Base-by-base conservation (phyloP, 2,797 vertebrate species). In the Phrynocephalus guinanensis region DNA sequence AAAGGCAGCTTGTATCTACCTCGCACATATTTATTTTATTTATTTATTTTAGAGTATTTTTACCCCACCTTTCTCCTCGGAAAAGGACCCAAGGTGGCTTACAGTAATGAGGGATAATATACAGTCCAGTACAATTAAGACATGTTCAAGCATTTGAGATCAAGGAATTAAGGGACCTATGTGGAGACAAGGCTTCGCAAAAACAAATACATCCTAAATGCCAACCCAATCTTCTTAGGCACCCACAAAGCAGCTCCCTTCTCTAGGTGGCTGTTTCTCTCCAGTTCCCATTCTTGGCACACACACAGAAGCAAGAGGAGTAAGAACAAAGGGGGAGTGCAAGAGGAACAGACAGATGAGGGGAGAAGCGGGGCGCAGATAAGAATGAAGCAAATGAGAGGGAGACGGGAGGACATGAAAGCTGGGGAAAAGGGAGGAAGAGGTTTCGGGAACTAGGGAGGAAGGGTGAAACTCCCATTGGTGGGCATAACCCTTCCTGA, bases 241-340 rank as follows among this genome's bases (percentile, higher is more conserved):
- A 44, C 38, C 38, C 38, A 44, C 38, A 44, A 44, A 3, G 38
- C 38, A 44, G 38, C 38, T 44, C 38, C 38, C 38, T 44, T 44
- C 38, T 44, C 38, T 44, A 44, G 38, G 38, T 44, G 38, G 38
- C 38, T 44, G 38, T 44, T 44, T 44, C 38, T 44, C 38, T 44
- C 38, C 38, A 44, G 38, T 44, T 44, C 90, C 93, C 84, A n/a
- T 88, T 86, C 70, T 66, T 91, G 67, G 48, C 10, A 13, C 93
- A 93, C 91, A 93, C 75, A 94, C 93, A 93, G 89, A 85, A 44
- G 84, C 80, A 86, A 88, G 90, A 83, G 82, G 26, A 56, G 94
- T 89, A 56, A 67, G 92, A 76, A 93, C 83, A 93, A 94, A 94
- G 91, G 83, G 90, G 83, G 84, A 90, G 2, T 72, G 73, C n/a